Conservation (phyloP, 2,797 vertebrate genomes). For the Hydrophis major region DNA sequence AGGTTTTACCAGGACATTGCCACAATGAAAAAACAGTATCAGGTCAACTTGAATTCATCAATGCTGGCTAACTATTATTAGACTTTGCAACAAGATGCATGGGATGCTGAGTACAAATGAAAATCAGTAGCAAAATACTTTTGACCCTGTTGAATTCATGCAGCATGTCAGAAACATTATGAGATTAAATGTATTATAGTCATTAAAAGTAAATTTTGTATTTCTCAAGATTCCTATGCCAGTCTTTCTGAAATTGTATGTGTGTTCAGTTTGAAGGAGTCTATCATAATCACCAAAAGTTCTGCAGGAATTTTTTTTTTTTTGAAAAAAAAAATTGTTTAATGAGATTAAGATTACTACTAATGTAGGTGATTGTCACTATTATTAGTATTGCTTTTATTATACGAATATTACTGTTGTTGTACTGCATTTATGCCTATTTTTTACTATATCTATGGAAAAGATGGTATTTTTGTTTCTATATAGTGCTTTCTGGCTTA, state of each 20-base stretch:
- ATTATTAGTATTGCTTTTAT: neutral
- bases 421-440: neutral
- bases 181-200: neutral
- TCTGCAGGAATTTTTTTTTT: neutral
- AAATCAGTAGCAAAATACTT: neutral
- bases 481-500: neutral
- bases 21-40: neutral
- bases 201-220: neutral
- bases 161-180: neutral
- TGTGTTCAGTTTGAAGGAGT: neutral
- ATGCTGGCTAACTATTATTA: neutral
- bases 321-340: no score
- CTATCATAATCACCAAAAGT: neutral
- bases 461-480: neutral
- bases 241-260: neutral
- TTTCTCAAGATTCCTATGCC: neutral
- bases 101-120: neutral
- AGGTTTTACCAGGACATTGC: neutral
- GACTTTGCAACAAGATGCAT: neutral
- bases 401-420: neutral
- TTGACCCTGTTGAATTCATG: neutral
- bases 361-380: neutral
- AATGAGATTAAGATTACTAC: neutral
- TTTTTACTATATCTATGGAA: neutral
- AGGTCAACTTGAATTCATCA: neutral